phyloP scores from a whole-genome alignment of 2,888 invertebrate species.

The Eucriotettix oculatus region DNA sequence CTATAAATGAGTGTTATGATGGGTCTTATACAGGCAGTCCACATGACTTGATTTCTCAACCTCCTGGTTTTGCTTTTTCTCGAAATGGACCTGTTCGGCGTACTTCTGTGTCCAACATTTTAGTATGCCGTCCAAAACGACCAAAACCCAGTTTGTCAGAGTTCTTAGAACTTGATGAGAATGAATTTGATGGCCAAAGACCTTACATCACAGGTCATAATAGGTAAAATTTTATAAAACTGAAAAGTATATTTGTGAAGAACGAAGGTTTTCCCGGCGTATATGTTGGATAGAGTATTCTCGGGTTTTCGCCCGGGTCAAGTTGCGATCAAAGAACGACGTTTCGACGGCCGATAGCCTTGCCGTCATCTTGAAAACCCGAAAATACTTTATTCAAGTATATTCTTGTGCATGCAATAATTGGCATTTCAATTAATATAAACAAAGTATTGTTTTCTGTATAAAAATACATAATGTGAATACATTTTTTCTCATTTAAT shows the following conservation, averaged over 20 bases:
- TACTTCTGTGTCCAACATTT: constrained; percentile 58
- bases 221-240: constrained; percentile 30
- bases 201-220: constrained; percentile 84
- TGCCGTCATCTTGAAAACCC: too few species aligned
- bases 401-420: too few species aligned
- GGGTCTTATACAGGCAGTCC: constrained; percentile 91
- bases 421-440: too few species aligned
- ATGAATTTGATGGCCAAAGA: constrained; percentile 66
- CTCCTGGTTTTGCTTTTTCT: constrained; percentile 52
- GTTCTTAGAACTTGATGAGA: constrained; percentile 75
- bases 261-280: too few species aligned
- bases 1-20: constrained; percentile 88
- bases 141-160: constrained; percentile 59
- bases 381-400: too few species aligned
- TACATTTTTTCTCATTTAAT: too few species aligned
- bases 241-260: not conserved
- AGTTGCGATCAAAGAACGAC: too few species aligned
- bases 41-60: constrained; percentile 64
- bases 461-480: too few species aligned
- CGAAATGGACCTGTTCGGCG: constrained; percentile 54
- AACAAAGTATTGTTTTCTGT: too few species aligned
- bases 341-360: too few species aligned
- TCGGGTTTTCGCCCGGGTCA: too few species aligned
- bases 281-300: too few species aligned
- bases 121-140: constrained; percentile 58